Conservation (phyloP, 2,797 vertebrate species). For the Catostomus latipinnis region DNA sequence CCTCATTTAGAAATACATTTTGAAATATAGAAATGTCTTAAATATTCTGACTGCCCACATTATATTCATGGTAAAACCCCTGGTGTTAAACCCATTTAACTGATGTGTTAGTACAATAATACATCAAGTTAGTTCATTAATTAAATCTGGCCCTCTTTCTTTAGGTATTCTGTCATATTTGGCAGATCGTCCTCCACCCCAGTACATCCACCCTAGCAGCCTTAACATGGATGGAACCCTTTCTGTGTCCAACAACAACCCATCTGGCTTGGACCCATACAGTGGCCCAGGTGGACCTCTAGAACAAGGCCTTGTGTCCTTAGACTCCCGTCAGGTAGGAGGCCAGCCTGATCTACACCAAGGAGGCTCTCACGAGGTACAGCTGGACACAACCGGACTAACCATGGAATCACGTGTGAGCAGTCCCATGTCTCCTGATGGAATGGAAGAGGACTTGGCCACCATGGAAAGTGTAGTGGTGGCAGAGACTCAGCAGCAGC, state of each 20-base stretch:
- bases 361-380: slow-evolving; percentile 86
- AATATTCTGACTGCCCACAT: not conserved
- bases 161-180: slow-evolving; percentile 96
- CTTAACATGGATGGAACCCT: slow-evolving; percentile 91
- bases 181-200: slow-evolving; percentile 96
- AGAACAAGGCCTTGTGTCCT: slow-evolving; percentile 89
- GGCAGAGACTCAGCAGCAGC: slow-evolving; percentile 78
- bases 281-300: slow-evolving; percentile 86
- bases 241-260: slow-evolving; percentile 86
- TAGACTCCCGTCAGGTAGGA: slow-evolving; percentile 88
- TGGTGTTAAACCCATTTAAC: not conserved
- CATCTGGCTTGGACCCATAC: slow-evolving; percentile 90
- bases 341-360: slow-evolving; percentile 87
- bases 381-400: slow-evolving; percentile 87
- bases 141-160: not conserved
- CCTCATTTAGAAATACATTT: not conserved
- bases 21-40: not conserved
- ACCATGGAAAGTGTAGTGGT: slow-evolving; percentile 89
- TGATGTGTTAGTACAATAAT: not conserved
- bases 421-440: slow-evolving; percentile 92
- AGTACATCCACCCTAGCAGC: slow-evolving; percentile 96
- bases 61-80: not conserved
- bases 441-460: slow-evolving; percentile 89
- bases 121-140: not conserved
- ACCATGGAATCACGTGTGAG: slow-evolving; percentile 92